Percentiles rank a stretch among this genome's conserved stretches.
These are phyloP conservation scores for Chrysemys picta DNA, from an alignment of 2,113 vertebrate genomes.

Conservation along the genomic window DNA sequence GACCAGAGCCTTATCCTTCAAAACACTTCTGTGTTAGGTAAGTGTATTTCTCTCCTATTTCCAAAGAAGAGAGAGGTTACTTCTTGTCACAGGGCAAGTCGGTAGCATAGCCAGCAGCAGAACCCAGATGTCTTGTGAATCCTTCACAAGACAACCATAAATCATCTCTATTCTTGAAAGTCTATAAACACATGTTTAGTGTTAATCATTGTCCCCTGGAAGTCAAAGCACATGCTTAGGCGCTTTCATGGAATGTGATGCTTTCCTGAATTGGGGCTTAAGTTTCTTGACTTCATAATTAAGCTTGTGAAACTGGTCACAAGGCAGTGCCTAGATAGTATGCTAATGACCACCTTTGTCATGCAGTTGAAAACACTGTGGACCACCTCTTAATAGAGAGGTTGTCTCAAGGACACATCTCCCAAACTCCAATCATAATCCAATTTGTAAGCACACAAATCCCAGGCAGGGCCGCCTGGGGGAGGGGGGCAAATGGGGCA, in stretches of 20 bases:
- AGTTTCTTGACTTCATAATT: neutral
- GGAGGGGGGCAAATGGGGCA: too few species aligned
- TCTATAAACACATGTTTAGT: neutral
- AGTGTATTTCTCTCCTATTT: neutral
- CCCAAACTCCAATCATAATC: neutral
- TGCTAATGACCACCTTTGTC: neutral
- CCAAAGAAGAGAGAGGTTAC: neutral
- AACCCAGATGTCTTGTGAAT: neutral
- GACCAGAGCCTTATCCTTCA: neutral
- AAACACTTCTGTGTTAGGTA: neutral
- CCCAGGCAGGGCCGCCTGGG: too few species aligned
- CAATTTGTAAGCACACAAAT: neutral
- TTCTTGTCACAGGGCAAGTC: neutral
- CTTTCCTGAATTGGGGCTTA: neutral
- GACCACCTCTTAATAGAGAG: neutral
- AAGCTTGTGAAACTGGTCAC: neutral
- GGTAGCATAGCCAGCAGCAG: neutral
- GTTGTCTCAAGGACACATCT: neutral
- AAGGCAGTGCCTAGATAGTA: neutral
- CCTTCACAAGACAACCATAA: neutral
- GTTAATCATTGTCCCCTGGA: neutral
- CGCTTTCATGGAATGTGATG: accelerated
- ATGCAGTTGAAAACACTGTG: neutral
- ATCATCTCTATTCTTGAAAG: neutral
- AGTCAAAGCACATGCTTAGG: neutral